Conservation (phyloP, 64 coral and sea anemone genomes). For the Montipora foliosa region DNA sequence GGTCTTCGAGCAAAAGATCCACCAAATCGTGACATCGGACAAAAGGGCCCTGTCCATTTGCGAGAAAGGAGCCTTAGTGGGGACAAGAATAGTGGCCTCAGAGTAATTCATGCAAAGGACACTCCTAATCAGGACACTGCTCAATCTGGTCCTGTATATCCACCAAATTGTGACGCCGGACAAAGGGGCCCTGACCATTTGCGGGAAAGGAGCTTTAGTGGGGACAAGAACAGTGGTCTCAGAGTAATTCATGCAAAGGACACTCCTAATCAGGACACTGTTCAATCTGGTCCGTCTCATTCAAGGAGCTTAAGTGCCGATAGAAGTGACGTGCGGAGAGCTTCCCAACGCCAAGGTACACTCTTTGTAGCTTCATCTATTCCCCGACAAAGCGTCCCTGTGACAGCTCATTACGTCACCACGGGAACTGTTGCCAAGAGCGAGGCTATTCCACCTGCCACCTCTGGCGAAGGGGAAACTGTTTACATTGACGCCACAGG, state of each 20-base stretch:
- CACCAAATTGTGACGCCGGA: too few relatives aligned
- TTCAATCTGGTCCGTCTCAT: background rate
- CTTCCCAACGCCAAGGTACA: slow-evolving; percentile 12
- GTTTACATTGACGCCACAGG: slow-evolving; percentile 4
- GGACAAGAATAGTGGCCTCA: background rate
- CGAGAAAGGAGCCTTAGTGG: slow-evolving; percentile 44
- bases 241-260: slow-evolving; percentile 5
- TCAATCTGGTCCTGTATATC: background rate
- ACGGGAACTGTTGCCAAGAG: slow-evolving; percentile 16
- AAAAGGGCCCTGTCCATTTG: background rate
- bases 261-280: background rate
- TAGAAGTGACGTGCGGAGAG: slow-evolving; percentile 20
- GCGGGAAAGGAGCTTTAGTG: slow-evolving; percentile 39
- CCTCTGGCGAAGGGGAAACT: background rate
- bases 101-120: background rate
- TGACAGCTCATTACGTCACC: slow-evolving; percentile 32
- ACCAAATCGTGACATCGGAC: background rate
- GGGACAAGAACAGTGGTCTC: background rate
- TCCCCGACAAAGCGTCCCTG: slow-evolving; percentile 7
- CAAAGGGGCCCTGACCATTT: background rate
- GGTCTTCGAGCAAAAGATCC: background rate
- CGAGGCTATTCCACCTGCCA: background rate
- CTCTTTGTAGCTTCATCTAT: slow-evolving; percentile 11
- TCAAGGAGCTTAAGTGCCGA: slow-evolving; percentile 21
- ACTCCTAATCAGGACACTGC: background rate